Conservation (phyloP, 2,888 invertebrate species). For the Chaitophorus viminalis region DNA sequence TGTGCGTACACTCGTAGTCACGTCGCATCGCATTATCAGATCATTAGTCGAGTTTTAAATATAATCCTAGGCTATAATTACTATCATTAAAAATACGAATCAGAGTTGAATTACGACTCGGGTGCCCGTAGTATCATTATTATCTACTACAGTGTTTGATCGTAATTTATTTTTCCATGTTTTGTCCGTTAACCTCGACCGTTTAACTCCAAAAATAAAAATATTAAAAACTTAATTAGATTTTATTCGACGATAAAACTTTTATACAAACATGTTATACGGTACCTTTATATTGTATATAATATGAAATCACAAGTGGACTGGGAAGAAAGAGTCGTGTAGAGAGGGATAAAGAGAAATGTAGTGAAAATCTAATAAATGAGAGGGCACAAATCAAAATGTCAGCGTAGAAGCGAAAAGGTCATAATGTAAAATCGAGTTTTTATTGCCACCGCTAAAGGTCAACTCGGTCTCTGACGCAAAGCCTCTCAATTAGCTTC, state of each 20-base stretch:
- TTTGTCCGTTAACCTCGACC: conserved; percentile 10
- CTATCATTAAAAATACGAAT: conserved; percentile 32
- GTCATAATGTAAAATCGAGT: conserved; percentile 56
- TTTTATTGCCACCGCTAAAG: conserved; percentile 54
- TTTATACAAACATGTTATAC: background rate
- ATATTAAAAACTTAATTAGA: conserved; percentile 17
- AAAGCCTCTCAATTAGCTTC: conserved; percentile 14
- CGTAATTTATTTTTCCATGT: background rate
- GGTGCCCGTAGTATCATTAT: conserved; percentile 23
- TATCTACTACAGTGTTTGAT: conserved; percentile 4
- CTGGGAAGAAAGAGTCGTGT: background rate
- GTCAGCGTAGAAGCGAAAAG: conserved; percentile 50
- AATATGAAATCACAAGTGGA: background rate
- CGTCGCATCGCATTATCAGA: conserved; percentile 47
- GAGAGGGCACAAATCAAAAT: conserved; percentile 51
- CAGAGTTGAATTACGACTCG: conserved; percentile 3
- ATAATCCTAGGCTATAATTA: conserved; percentile 31
- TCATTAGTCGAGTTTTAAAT: conserved; percentile 51
- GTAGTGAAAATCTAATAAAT: conserved; percentile 44
- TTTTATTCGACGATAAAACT: conserved; percentile 2
- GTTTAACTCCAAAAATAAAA: conserved; percentile 4
- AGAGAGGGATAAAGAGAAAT: background rate
- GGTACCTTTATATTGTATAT: too few relatives aligned
- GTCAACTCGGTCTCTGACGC: conserved; percentile 24
- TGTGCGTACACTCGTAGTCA: background rate